phyloP scores from a whole-genome alignment of 1,140 invertebrate species.

The Brachionus manjavacas region DNA sequence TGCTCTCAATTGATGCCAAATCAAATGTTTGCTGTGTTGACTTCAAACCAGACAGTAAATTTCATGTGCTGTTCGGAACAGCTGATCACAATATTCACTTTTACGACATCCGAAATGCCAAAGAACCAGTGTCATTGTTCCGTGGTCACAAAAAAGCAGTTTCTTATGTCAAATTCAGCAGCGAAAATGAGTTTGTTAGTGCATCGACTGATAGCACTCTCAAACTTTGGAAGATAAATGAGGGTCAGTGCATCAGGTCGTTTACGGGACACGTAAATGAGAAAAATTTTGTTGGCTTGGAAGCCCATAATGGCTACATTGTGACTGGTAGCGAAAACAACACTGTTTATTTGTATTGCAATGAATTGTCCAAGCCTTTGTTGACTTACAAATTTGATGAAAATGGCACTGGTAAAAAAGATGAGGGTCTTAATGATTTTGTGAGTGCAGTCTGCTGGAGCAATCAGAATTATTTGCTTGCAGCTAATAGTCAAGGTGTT shows the following conservation, averaged over 20 bases:
- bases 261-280: conserved; percentile 42
- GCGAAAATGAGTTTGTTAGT: conserved; percentile 80
- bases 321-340: conserved; percentile 94
- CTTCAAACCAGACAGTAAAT: conserved; percentile 81
- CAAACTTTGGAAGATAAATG: conserved; percentile 84
- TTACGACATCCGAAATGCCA: conserved; percentile 82
- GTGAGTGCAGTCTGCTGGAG: conserved; percentile 93
- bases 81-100: conserved; percentile 95
- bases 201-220: conserved; percentile 90
- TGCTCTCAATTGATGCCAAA: conserved; percentile 79
- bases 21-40: conserved; percentile 94
- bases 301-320: conserved; percentile 86
- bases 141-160: conserved; percentile 90
- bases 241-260: conserved; percentile 69
- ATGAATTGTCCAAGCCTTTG: conserved; percentile 78
- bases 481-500: conserved; percentile 88
- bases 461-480: conserved; percentile 75
- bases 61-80: conserved; percentile 83
- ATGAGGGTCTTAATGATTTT: conserved; percentile 80
- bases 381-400: conserved; percentile 84
- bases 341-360: conserved; percentile 86
- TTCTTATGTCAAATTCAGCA: conserved; percentile 90
- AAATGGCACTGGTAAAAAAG: conserved; percentile 64
- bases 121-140: conserved; percentile 75
- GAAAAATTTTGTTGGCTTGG: conserved; percentile 64